Percentiles rank a stretch among this genome's conserved stretches.
Conservation (phyloP, 1,140 invertebrate species). For the Zaprionus camerounensis region DNA sequence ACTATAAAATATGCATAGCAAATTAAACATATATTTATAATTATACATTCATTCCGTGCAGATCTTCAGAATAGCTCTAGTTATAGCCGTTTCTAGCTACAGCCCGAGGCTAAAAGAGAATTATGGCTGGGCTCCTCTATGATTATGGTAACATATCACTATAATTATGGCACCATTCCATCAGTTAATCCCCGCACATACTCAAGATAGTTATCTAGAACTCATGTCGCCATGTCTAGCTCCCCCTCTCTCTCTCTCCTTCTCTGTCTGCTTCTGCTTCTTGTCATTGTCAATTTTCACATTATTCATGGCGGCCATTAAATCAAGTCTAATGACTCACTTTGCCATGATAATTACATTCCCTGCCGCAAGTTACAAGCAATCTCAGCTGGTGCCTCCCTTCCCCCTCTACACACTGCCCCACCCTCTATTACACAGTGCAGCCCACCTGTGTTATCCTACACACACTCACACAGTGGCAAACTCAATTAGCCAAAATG, state of each 20-base stretch:
- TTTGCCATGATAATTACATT: conserved; percentile 42
- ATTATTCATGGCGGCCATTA: conserved; percentile 29
- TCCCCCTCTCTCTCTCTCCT: not conserved
- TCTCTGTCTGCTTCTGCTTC: conserved; percentile 2
- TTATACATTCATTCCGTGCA: not conserved
- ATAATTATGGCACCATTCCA: too few relatives aligned
- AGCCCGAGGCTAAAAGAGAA: not conserved
- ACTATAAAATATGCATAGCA: not conserved
- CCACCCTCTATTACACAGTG: not conserved
- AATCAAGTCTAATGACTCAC: conserved; percentile 50
- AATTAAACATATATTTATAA: not conserved
- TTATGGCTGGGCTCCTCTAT: too few relatives aligned
- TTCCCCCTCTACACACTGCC: not conserved
- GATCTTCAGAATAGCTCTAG: not conserved
- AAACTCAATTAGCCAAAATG: conserved; percentile 73
- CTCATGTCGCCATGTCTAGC: not conserved
- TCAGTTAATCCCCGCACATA: not conserved
- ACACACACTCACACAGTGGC: conserved; percentile 5
- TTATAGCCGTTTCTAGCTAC: not conserved
- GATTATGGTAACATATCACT: too few relatives aligned
- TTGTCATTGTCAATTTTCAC: conserved; percentile 30
- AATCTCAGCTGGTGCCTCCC: not conserved
- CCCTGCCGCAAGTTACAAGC: conserved; percentile 15
- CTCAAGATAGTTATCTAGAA: not conserved
- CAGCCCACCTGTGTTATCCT: not conserved